Evolutionary conservation across 2,888 invertebrate genomes (phyloP).

Genomic region (Drosophila seclusa): DNA sequence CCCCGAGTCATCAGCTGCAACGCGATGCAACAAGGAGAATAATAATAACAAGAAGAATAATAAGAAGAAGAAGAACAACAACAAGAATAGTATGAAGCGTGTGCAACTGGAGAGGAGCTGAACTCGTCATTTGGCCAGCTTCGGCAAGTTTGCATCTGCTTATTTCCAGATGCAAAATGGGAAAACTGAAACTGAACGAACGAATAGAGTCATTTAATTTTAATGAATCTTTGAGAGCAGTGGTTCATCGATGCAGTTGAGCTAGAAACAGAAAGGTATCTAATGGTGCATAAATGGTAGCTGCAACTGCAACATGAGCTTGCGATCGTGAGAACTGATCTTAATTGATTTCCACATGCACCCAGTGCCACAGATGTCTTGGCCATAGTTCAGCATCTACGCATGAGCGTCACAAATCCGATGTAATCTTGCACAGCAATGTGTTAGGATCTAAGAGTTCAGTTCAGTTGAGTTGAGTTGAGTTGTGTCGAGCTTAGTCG

Average conservation of each 20-base stretch:
- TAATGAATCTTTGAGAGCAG: constrained; percentile 15
- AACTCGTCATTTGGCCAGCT: neutral
- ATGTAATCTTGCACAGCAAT: constrained; percentile 36
- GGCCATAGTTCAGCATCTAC: constrained; percentile 65
- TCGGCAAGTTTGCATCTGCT: neutral
- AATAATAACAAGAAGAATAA: neutral
- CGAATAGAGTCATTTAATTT: constrained; percentile 3
- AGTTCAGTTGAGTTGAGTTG: neutral
- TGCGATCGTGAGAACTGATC: constrained; percentile 84
- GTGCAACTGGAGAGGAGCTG: neutral
- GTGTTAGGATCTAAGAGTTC: constrained; percentile 4
- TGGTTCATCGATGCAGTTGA: constrained; percentile 1
- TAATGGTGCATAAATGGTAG: constrained; percentile 3
- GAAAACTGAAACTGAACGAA: neutral
- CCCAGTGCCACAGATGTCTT: constrained; percentile 67
- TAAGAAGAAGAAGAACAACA: neutral
- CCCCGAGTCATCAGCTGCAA: constrained; percentile 71
- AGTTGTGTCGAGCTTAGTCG: neutral
- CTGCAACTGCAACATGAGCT: constrained; percentile 17
- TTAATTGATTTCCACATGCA: constrained; percentile 85
- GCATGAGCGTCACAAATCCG: constrained; percentile 65
- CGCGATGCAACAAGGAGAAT: constrained; percentile 9
- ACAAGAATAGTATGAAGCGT: neutral
- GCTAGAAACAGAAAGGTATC: constrained; percentile 1
- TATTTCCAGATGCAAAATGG: neutral